Percentiles rank a stretch among this genome's conserved stretches.
These are phyloP conservation scores for Thamnophis sirtalis DNA, from an alignment of 2,113 vertebrate species.

Conservation along the genomic window DNA sequence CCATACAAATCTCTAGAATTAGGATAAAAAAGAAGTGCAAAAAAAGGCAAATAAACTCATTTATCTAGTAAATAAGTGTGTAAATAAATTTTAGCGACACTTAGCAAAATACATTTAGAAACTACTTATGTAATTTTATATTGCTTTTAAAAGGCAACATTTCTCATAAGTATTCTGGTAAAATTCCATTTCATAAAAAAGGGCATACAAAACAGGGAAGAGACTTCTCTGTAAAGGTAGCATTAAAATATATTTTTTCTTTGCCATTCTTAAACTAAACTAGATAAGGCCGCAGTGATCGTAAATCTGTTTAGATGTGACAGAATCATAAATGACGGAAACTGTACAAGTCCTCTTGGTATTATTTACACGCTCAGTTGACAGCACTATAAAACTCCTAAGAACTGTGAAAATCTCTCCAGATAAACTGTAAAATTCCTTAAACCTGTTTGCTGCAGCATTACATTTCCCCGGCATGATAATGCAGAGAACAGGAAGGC, in stretches of 20 bases:
- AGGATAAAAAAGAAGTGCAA: neutral
- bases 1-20: neutral
- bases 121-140: neutral
- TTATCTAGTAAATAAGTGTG: neutral
- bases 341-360: neutral
- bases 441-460: neutral
- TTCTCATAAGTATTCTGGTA: neutral
- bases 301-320: neutral
- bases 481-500: neutral
- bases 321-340: neutral
- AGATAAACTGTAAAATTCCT: neutral
- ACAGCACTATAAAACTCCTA: neutral
- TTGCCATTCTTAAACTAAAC: neutral
- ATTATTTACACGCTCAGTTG: neutral
- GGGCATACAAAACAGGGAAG: neutral
- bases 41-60: neutral
- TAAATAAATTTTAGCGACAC: constrained; percentile 1
- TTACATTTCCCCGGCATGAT: neutral
- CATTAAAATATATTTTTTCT: constrained; percentile 1
- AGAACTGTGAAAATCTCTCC: neutral
- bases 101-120: neutral
- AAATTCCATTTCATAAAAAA: neutral
- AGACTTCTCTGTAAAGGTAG: neutral
- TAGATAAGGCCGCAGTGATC: neutral
- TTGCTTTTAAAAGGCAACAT: neutral